These are phyloP conservation scores for Drosophila formosana DNA, from an alignment of 2,888 invertebrate species.

Conservation along the genomic window DNA sequence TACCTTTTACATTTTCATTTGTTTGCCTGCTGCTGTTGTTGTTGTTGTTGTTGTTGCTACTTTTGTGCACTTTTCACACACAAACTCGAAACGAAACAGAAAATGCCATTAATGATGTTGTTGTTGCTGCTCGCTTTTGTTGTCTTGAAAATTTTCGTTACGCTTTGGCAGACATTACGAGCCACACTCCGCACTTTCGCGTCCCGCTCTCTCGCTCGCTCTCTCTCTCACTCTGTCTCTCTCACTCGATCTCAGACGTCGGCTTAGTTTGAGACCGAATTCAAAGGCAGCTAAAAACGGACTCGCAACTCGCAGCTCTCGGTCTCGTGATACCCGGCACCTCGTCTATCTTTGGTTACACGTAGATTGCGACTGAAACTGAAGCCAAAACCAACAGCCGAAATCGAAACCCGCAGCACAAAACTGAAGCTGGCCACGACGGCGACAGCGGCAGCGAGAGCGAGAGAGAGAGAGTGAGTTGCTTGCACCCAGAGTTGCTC, in stretches of 20 bases:
- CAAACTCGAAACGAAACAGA: constrained; percentile 69
- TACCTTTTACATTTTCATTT: constrained; percentile 72
- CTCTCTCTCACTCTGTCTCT: constrained; percentile 22
- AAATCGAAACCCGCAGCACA: constrained; percentile 38
- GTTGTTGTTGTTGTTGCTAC: constrained; percentile 41
- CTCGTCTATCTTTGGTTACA: constrained; percentile 71
- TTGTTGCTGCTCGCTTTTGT: constrained; percentile 43
- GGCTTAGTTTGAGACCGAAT: constrained; percentile 45
- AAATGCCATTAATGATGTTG: constrained; percentile 74
- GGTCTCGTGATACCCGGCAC: constrained; percentile 38
- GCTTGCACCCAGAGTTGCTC: constrained; percentile 42
- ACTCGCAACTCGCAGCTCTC: neutral
- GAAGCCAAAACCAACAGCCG: constrained; percentile 32
- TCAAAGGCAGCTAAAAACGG: constrained; percentile 23
- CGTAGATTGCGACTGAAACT: constrained; percentile 71
- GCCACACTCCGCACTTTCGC: constrained; percentile 71
- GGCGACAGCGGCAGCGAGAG: neutral
- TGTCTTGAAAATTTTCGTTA: constrained; percentile 72
- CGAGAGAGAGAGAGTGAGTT: constrained; percentile 23
- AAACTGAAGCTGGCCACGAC: constrained; percentile 35
- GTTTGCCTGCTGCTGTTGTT: constrained; percentile 36
- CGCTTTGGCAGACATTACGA: constrained; percentile 81
- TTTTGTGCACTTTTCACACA: constrained; percentile 75
- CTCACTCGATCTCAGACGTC: no score
- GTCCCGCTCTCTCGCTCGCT: constrained; percentile 27